Percentiles rank a stretch among this genome's conserved stretches.
Conservation (phyloP, 2,113 vertebrate species). For the Eudyptes chrysolophus region DNA sequence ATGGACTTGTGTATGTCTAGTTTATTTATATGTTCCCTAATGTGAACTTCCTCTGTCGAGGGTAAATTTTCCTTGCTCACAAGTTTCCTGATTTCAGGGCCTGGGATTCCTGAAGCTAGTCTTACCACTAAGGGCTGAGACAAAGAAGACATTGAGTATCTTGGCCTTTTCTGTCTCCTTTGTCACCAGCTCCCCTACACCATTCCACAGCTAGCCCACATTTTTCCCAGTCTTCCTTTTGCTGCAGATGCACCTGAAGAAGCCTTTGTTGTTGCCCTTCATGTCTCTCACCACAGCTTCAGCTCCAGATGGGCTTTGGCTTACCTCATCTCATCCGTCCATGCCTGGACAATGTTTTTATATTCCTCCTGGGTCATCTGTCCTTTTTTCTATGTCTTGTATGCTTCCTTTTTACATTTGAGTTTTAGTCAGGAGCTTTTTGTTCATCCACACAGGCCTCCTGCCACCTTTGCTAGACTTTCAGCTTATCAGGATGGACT, state of each 20-base stretch:
- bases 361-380: not conserved
- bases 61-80: not conserved
- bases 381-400: not conserved
- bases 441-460: not conserved
- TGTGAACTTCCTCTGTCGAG: not conserved
- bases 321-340: not conserved
- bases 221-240: not conserved
- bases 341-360: not conserved
- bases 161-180: not conserved
- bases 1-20: not conserved
- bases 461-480: not conserved
- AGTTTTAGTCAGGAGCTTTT: not conserved
- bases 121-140: not conserved
- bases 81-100: not conserved
- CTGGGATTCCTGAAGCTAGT: not conserved
- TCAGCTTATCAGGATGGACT: not conserved
- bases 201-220: not conserved
- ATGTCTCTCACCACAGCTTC: not conserved
- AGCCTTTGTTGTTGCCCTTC: not conserved
- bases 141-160: not conserved
- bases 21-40: not conserved
- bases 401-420: not conserved
- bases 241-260: not conserved
- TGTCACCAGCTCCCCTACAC: not conserved
- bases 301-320: not conserved